Conservation (phyloP, 1,140 invertebrate genomes). For the Drosophila truncata region DNA sequence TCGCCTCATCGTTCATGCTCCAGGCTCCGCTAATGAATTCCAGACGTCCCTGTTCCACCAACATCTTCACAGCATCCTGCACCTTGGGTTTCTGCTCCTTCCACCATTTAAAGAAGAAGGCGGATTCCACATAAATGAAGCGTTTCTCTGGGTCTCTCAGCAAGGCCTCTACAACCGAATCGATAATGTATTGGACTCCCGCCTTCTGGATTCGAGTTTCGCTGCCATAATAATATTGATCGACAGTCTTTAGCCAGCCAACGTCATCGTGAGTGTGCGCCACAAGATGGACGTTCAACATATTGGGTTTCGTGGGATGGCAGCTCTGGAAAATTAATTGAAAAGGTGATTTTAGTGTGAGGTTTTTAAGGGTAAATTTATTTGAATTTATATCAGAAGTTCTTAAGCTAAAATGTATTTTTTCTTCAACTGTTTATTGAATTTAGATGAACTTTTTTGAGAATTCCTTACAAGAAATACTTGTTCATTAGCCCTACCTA, state of each 20-base stretch:
- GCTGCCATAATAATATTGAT: conserved; percentile 88
- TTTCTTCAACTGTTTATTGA: background rate
- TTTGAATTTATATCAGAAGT: background rate
- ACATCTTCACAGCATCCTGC: conserved; percentile 87
- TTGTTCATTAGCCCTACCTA: background rate
- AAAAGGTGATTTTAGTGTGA: background rate
- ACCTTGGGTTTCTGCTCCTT: conserved; percentile 88
- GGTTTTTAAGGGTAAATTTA: background rate
- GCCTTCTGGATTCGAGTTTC: conserved; percentile 90
- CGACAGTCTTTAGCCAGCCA: conserved; percentile 96
- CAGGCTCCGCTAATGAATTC: conserved; percentile 95
- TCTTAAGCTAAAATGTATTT: background rate
- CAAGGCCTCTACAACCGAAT: conserved; percentile 93
- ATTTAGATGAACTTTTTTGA: no score
- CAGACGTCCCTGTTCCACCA: conserved; percentile 92
- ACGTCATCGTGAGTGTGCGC: conserved; percentile 95
- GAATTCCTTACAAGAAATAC: background rate
- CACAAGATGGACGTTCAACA: conserved; percentile 92
- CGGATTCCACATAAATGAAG: conserved; percentile 92
- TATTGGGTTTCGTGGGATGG: conserved; percentile 65
- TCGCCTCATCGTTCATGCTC: conserved; percentile 98
- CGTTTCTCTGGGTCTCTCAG: conserved; percentile 89
- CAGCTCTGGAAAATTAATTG: conserved; percentile 53
- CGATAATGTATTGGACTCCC: conserved; percentile 96
- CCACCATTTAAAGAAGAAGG: conserved; percentile 98